A percentile compares a stretch with the other conserved stretches of the same genome.
Conservation (phyloP, 2,113 vertebrate genomes). For the Ochotona curzoniae region DNA sequence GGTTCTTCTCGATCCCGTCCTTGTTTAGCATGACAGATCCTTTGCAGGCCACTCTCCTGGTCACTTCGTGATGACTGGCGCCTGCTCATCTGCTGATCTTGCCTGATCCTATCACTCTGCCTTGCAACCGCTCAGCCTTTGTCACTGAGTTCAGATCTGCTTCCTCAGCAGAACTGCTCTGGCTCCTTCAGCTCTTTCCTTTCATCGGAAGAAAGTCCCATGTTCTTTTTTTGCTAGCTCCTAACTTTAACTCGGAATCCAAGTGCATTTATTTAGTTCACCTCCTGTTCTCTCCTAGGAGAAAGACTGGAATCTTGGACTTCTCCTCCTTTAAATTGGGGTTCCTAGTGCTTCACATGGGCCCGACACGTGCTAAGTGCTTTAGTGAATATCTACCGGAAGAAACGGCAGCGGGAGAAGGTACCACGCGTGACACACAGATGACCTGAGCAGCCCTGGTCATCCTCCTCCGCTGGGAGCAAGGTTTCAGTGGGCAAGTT, state of each 20-base stretch:
- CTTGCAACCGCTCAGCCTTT: not conserved
- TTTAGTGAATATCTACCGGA: not conserved
- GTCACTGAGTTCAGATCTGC: not conserved
- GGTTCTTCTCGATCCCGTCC: not conserved
- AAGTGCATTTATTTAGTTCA: not conserved
- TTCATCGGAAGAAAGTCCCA: not conserved
- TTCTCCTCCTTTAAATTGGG: not conserved
- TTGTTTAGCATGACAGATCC: too few relatives aligned
- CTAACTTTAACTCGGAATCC: not conserved
- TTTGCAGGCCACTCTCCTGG: fast-evolving
- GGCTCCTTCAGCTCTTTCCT: not conserved
- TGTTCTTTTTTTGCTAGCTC: not conserved
- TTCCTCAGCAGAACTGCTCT: not conserved
- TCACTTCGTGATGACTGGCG: not conserved
- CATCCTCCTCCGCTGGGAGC: not conserved
- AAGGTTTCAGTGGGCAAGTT: not conserved
- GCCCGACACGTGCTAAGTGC: not conserved
- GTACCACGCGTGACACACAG: not conserved
- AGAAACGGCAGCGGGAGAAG: not conserved
- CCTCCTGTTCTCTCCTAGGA: not conserved
- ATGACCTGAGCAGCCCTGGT: not conserved
- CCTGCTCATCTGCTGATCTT: too few relatives aligned
- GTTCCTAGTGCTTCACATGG: not conserved
- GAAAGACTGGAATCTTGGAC: not conserved
- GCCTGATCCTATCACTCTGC: too few relatives aligned